phyloP scores from a whole-genome alignment of 2,888 invertebrate genomes.

The Diplolepis rosae region DNA sequence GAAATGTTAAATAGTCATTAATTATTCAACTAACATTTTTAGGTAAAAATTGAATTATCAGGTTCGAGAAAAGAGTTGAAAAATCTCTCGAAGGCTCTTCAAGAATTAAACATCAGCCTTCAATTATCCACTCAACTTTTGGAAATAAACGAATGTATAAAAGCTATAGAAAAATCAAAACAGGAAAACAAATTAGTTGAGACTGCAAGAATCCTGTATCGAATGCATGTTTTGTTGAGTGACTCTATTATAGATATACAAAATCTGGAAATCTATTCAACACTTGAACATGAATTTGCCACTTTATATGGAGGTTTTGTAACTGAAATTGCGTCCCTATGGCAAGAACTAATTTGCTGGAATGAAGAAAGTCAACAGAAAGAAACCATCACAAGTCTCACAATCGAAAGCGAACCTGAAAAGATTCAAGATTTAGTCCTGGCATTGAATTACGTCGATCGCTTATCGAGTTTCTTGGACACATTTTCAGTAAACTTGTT shows the following conservation, averaged over 20 bases:
- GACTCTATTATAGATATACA: constrained; percentile 75
- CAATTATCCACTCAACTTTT: constrained; percentile 73
- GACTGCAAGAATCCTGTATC: constrained; percentile 76
- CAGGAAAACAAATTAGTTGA: constrained; percentile 68
- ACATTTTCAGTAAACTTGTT: constrained; percentile 78
- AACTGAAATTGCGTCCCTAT: constrained; percentile 74
- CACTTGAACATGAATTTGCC: constrained; percentile 74
- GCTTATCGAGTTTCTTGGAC: constrained; percentile 75
- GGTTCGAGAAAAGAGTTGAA: constrained; percentile 79
- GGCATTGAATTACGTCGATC: constrained; percentile 70
- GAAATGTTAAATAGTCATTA: too few species aligned
- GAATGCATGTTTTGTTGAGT: constrained; percentile 74
- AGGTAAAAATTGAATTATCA: constrained; percentile 78
- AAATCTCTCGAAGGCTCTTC: constrained; percentile 75
- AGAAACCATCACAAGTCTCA: constrained; percentile 42
- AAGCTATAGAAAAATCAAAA: constrained; percentile 66
- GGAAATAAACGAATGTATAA: constrained; percentile 70
- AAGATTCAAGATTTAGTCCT: constrained; percentile 69
- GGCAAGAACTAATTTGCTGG: constrained; percentile 75
- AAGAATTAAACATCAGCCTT: constrained; percentile 77
- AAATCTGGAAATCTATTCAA: constrained; percentile 75
- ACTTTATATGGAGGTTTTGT: constrained; percentile 74
- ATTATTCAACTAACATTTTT: constrained; percentile 30
- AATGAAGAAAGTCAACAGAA: constrained; percentile 48
- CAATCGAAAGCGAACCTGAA: constrained; percentile 54